Base-by-base conservation (phyloP, 2,797 vertebrate genomes). In the Onychomys leucogaster region DNA sequence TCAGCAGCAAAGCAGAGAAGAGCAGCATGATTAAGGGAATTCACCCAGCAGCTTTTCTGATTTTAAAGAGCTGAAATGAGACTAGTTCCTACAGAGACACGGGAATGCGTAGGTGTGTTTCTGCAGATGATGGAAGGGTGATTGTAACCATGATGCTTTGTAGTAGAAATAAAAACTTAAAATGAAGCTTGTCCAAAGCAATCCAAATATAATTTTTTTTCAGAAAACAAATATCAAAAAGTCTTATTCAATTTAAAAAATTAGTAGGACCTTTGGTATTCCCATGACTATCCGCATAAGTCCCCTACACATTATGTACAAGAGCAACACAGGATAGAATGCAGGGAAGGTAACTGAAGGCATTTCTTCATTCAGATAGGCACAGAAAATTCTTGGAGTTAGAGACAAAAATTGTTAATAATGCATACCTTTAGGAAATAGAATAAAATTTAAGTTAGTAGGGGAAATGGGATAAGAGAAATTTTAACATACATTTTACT, bases 1-100 rank as follows among this genome's bases (percentile, higher is more conserved):
- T 97, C 97, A 97, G 96, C 95, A 95, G 95, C 96, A 98, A 98
- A 71, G 90, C 34, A 59, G 96, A 98, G 93, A 71, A 87, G 34
- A 69, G 75, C 93, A 96, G 46, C 37, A 2, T 93, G 95, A 98
- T 91, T 16, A 2, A 89, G 95, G 96, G 96, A 92, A 91, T 96
- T 96, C 77, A 59, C 94, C 97, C 77, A 90, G 0, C 46, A 75
- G 17, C 81, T 91, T 95, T 84, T 93, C 41, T 96, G 61, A 84
- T 34, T 96, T 76, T 92, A 96, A 81, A 97, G 94, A 93, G 81
- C 95, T 81, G 86, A 94, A 94, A 91, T 85, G 59, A 82, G 89
- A 89, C 34, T 59, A 73, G 14, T 41, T 86, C 43, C 52, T 83
- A 63, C 43, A 76, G 13, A 78, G 73, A 32, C 75, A 96, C 69